Percentiles rank a stretch among this genome's conserved stretches.
Conservation (phyloP, 2,888 invertebrate species). For the Synergus itoensis region DNA sequence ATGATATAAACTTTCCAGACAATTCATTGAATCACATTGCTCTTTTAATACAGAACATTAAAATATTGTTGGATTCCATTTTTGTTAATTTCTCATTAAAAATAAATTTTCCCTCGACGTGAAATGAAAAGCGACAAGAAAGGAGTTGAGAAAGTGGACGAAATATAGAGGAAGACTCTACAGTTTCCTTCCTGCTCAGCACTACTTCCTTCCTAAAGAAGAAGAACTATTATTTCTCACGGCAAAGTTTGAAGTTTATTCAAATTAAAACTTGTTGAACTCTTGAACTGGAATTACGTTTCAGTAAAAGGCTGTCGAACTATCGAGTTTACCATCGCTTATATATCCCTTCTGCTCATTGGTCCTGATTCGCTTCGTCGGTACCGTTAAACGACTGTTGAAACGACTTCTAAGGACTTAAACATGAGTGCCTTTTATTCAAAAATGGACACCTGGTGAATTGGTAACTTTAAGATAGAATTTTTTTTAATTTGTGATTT, state of each 20-base stretch:
- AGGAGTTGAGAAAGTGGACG: neutral
- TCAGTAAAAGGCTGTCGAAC: constrained; percentile 21
- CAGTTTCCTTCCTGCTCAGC: constrained; percentile 19
- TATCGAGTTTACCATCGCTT: neutral
- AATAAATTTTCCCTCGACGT: neutral
- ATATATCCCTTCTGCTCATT: constrained; percentile 18
- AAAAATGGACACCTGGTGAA: too few relatives aligned
- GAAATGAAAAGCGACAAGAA: neutral
- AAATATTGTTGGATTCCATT: too few relatives aligned
- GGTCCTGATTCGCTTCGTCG: constrained; percentile 1
- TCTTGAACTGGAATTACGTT: constrained; percentile 26
- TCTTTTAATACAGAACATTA: too few relatives aligned
- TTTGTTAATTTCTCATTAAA: neutral
- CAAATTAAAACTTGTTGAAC: constrained; percentile 35
- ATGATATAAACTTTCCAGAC: too few relatives aligned
- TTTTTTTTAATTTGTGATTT: too few relatives aligned
- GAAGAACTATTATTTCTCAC: constrained; percentile 32
- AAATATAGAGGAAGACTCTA: neutral
- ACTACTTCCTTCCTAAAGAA: constrained; percentile 18
- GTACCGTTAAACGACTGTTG: neutral
- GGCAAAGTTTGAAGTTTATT: constrained; percentile 37
- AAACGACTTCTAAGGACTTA: neutral
- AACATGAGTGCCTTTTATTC: neutral
- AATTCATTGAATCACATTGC: too few relatives aligned
- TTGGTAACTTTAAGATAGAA: too few relatives aligned